Percentiles rank a stretch among this genome's conserved stretches.
Conservation (phyloP, 2,888 invertebrate species). For the Vanessa cardui region DNA sequence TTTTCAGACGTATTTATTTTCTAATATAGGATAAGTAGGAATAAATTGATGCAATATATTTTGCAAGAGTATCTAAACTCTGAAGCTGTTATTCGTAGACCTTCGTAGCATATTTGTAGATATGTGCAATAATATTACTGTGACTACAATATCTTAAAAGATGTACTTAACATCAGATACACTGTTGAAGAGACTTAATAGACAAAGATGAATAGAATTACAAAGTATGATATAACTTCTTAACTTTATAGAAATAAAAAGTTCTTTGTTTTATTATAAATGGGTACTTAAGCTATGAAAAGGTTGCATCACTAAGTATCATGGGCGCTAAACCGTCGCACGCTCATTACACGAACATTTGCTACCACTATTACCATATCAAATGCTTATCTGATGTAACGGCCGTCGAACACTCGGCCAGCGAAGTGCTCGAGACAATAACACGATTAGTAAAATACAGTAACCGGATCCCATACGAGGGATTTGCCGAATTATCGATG, state of each 20-base stretch:
- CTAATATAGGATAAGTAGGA: too few species aligned
- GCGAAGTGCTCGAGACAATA: constrained; percentile 61
- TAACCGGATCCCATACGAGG: constrained; percentile 59
- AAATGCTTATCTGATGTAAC: constrained; percentile 77
- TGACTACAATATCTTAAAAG: too few species aligned
- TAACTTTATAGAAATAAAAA: too few species aligned
- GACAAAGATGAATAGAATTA: too few species aligned
- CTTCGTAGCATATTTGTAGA: neutral
- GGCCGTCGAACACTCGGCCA: constrained; percentile 56
- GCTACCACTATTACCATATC: constrained; percentile 76
- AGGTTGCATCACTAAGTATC: constrained; percentile 30
- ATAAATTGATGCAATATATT: too few species aligned
- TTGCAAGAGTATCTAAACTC: too few species aligned
- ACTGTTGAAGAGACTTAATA: too few species aligned
- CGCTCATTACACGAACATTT: constrained; percentile 74
- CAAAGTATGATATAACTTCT: too few species aligned
- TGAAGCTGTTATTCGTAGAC: neutral
- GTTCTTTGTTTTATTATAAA: neutral
- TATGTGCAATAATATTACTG: too few species aligned
- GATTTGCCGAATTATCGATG: constrained; percentile 49
- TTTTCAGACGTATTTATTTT: too few species aligned
- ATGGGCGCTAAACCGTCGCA: constrained; percentile 66
- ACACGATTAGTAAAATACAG: constrained; percentile 70
- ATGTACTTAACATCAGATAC: neutral
- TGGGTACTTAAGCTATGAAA: neutral